Base-by-base conservation (phyloP, 2,888 invertebrate genomes). In the Chromoteleia sp. region DNA sequence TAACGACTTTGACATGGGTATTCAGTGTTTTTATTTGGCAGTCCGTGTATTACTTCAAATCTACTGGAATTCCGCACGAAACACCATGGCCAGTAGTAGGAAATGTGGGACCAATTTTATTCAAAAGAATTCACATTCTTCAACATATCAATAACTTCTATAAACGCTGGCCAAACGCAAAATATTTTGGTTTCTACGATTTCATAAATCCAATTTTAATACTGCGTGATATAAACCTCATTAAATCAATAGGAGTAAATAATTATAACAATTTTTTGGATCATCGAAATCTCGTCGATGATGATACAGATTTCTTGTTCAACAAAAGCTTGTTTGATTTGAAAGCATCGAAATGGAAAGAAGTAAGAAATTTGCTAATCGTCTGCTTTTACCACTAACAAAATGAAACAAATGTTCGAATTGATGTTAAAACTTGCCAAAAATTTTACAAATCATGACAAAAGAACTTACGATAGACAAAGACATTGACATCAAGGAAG, bases 321-420 rank as follows among this genome's bases (percentile, higher is more conserved):
- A 52, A 41, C n/a, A 67, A 39, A 17, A 67, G 52, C n/a, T 0
- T 88, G 0, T 85, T 88, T 48, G 71, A 78, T 0, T 67, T 88
- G 0, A 82, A 79, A 4, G 93, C 92, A 8, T 91, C 93, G 0
- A 91, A 85, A 86, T 94, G 93, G 94, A 91, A 92, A 0, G 91
- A 92, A 7, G 92, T 93, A 92, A 88, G 94, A 10, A 88, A 89
- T 0, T 91, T 93, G 0, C 94, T 0, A 91, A n/a, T 48, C 52
- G 6, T 43, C 54, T 2, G n/a, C 36, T 0, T 67, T 54, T 12
- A 67, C 67, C 0, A 1, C 93, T 3, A 93, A 93, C 61, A 94
- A 94, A 87, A 93, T 94, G 93, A 92, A 92, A 48, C 84, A 87
- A 2, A 93, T 94, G 93, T 90, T 93, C 85, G 92, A 92, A 0